Evolutionary conservation across 1,140 invertebrate genomes (phyloP).

Genomic region (Aphaenogaster floridana): DNA sequence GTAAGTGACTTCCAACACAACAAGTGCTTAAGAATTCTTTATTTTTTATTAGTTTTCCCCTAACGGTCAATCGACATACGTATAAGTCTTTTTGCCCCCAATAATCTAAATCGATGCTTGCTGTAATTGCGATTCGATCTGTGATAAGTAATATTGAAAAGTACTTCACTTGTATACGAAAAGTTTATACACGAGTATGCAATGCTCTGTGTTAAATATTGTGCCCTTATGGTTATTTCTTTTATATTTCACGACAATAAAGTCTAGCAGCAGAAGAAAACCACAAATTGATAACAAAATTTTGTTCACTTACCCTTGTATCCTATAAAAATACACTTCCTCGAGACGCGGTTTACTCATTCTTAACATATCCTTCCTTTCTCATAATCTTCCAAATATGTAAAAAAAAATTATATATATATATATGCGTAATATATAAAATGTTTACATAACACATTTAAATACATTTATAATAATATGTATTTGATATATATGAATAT

Average conservation of each 20-base stretch:
- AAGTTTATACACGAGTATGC: not conserved
- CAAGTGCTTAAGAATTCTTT: not conserved
- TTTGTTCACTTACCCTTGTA: not conserved
- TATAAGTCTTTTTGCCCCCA: not conserved
- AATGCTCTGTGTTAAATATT: not conserved
- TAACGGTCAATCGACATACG: not conserved
- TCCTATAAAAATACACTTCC: not conserved
- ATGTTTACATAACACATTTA: not conserved
- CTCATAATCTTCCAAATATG: not conserved
- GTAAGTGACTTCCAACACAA: not conserved
- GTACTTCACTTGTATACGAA: not conserved
- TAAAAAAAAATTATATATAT: not conserved
- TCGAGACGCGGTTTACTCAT: not conserved
- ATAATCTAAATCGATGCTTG: conserved; percentile 29
- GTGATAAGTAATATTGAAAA: conserved; percentile 25
- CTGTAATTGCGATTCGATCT: conserved; percentile 9
- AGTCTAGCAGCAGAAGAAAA: not conserved
- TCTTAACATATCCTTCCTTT: not conserved
- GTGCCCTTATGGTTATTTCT: not conserved
- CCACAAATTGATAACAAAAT: not conserved
- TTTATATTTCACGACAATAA: not conserved
- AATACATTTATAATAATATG: not conserved
- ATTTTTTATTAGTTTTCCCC: not conserved
- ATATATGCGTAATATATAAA: not conserved
- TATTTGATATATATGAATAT: not conserved